Conservation (phyloP, 1,140 invertebrate species). For the Orchestia grillus region DNA sequence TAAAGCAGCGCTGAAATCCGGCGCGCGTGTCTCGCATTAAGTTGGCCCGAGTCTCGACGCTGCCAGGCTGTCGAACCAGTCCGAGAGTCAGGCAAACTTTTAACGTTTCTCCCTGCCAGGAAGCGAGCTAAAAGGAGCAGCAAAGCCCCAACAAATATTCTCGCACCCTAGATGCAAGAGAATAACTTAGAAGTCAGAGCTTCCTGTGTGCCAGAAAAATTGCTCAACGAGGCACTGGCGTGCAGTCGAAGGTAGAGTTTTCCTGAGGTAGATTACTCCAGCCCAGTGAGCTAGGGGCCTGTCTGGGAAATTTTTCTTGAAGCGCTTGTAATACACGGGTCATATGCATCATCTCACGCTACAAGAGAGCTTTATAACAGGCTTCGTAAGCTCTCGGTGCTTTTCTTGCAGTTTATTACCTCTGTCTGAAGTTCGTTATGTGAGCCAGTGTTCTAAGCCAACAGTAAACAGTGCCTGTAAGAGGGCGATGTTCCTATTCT, state of each 20-base stretch:
- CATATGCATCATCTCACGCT: neutral
- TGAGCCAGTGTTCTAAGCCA: neutral
- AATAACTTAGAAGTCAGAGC: constrained; percentile 21
- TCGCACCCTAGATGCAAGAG: constrained; percentile 32
- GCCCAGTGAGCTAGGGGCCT: neutral
- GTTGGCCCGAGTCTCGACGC: neutral
- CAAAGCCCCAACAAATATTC: constrained; percentile 35
- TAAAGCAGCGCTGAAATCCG: neutral
- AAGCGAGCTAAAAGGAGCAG: constrained; percentile 18
- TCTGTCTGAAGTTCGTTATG: neutral
- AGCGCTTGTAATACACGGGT: neutral
- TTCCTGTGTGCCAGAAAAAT: neutral
- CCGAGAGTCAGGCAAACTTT: neutral
- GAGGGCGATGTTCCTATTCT: neutral
- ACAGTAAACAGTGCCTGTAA: neutral
- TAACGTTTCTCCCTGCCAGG: neutral
- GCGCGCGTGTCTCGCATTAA: neutral
- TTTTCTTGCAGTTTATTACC: neutral
- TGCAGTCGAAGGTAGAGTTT: neutral
- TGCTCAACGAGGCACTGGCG: neutral
- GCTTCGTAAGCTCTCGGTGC: neutral
- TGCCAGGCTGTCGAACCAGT: neutral
- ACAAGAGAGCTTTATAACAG: neutral
- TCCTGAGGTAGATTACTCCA: neutral
- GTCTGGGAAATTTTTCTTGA: neutral